Base-by-base conservation (phyloP, 2,113 vertebrate genomes). In the Rhabdomys dilectus region DNA sequence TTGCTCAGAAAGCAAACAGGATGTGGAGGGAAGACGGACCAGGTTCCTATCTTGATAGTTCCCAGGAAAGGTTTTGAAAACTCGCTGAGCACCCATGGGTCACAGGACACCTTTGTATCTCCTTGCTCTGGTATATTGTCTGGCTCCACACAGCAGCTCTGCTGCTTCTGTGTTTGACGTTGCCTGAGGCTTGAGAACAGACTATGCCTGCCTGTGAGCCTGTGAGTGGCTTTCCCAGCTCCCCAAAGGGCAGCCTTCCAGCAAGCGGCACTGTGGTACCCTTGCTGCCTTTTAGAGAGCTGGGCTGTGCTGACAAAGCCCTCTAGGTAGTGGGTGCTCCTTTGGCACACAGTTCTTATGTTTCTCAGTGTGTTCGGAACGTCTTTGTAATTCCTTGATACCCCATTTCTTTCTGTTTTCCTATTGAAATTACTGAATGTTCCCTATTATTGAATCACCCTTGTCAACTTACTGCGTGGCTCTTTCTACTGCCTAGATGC, bases 1-100 rank as follows among this genome's bases (percentile, higher is more conserved):
- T 42, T 48, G 8, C 77, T 60, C 62, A 77, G 58, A 93, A 60
- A 77, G 60, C 22, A 39, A 5, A 81, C 34, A 48, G 73, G 42
- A 66, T 0, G 1, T 3, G 19, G 1, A 68, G 42, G 39, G 34
- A 51, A 60, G n/a, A 21, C 1, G 21, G 24, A 19, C 3, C n/a
- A 84, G 13, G 62, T 9, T 48, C 42, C 17, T 42, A 45, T 31
- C 31, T 26, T 26, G 62, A 34, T 70, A 60, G 24, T 70, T 60
- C 36, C 68, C 24, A 24, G 36, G 1, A n/a, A 53, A 77, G 60
- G 10, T 42, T 89, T 31, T 77, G 19, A 13, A 42, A 84, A n/a
- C 72, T 36, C 24, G n/a, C 22, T 31, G 68, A 78, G 36, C 7
- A 10, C 64, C 45, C n/a, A 2, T 17, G 34, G 24, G 60, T 88